phyloP scores from a whole-genome alignment of 1,140 invertebrate species.

The Scylla paramamosain region DNA sequence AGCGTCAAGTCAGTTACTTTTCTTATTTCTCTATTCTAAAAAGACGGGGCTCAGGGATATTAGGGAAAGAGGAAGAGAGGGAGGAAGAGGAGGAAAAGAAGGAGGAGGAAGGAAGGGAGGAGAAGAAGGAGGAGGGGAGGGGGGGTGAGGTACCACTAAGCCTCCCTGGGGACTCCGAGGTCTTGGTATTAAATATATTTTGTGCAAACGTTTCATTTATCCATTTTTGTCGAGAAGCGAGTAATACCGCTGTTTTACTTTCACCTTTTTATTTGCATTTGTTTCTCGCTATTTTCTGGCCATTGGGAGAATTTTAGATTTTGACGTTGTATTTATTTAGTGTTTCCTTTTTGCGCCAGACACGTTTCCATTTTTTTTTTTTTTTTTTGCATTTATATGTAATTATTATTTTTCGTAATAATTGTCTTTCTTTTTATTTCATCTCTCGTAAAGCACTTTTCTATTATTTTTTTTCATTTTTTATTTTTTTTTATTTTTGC shows the following conservation, averaged over 20 bases:
- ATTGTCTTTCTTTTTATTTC: no score
- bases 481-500: neutral
- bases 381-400: no score
- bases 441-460: neutral
- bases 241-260: neutral
- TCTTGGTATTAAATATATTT: neutral
- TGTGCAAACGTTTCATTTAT: neutral
- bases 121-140: neutral
- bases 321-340: neutral
- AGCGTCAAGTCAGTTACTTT: no score
- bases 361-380: neutral
- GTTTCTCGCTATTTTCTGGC: neutral
- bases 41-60: no score
- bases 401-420: neutral
- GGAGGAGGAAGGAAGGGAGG: neutral
- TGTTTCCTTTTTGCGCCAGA: neutral
- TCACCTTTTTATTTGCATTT: neutral
- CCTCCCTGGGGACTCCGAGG: neutral
- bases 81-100: neutral
- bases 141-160: neutral
- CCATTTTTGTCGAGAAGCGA: neutral
- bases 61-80: no score
- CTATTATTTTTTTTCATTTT: neutral
- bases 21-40: no score
- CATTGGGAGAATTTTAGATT: neutral